Base-by-base conservation (phyloP, 2,888 invertebrate genomes). In the Drosophila phalerata region DNA sequence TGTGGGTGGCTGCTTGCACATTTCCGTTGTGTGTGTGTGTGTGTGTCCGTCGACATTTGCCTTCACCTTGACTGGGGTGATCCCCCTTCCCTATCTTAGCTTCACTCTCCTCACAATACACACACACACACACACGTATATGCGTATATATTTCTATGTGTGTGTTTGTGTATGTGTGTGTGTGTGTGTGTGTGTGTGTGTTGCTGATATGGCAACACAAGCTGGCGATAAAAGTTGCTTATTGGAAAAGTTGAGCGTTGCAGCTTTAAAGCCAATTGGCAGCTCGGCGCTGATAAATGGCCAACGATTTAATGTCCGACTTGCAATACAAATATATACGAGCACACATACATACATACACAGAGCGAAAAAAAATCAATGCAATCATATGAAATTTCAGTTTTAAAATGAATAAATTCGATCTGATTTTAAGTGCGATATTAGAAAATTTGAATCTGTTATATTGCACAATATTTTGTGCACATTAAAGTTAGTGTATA, bases 191-290 rank as follows among this genome's bases (percentile, higher is more conserved):
- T 42, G 37, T 60, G 28, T 32, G 15, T 19, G 45, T 57, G 37
- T 48, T 15, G 48, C 66, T 66, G 72, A 75, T 72, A 77, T 63
- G 53, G 77, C 73, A 77, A 67, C 63, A 49, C 60, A 74, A 71
- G 75, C 73, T 78, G 73, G 61, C 73, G 76, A 76, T 76, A 76
- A 76, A 76, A 76, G 76, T 76, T 76, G 69, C 79, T 78, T 76
- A 76, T 76, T 76, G 76, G 74, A 78, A 76, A 78, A 78, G 76
- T 76, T 76, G 58, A 48, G 57, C 69, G 68, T 47, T 40, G 57
- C 61, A 48, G 74, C 51, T 73, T 76, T 78, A 78, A 76, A 76
- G 74, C 58, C 79, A 78, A 76, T 78, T 76, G 79, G 64, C 69
- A 65, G 69, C 37, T 37, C 34, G 48, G 56, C 63, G 19, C 52